phyloP scores from a whole-genome alignment of 1,140 invertebrate species.

The Leptinotarsa texana region DNA sequence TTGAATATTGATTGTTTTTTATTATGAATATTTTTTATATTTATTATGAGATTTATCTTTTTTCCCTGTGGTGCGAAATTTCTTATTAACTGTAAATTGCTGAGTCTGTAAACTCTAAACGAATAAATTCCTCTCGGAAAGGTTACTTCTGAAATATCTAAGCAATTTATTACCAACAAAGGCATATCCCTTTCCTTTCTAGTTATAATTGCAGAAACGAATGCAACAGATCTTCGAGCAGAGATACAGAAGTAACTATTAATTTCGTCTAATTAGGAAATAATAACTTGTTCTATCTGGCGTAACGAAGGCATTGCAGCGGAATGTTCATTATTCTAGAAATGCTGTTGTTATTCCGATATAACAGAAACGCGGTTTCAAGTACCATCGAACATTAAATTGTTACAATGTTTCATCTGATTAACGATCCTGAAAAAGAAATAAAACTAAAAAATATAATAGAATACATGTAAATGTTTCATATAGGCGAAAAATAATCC shows the following conservation, averaged over 20 bases:
- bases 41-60: no score
- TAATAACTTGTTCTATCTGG: constrained; percentile 15
- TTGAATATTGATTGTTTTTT: no score
- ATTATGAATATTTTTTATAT: no score
- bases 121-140: no score
- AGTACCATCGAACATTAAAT: neutral
- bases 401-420: neutral
- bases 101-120: no score
- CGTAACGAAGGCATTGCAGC: constrained; percentile 11
- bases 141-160: neutral
- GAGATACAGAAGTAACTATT: neutral
- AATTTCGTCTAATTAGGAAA: constrained; percentile 10
- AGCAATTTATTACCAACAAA: neutral
- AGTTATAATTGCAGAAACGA: neutral
- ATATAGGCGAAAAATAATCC: no score
- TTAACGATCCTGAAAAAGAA: neutral
- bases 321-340: constrained; percentile 7
- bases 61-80: no score
- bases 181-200: neutral
- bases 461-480: no score
- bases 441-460: neutral
- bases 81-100: no score
- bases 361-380: neutral
- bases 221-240: neutral
- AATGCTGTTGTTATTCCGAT: neutral